Base-by-base conservation (phyloP, 2,888 invertebrate species). In the Drepana falcataria region DNA sequence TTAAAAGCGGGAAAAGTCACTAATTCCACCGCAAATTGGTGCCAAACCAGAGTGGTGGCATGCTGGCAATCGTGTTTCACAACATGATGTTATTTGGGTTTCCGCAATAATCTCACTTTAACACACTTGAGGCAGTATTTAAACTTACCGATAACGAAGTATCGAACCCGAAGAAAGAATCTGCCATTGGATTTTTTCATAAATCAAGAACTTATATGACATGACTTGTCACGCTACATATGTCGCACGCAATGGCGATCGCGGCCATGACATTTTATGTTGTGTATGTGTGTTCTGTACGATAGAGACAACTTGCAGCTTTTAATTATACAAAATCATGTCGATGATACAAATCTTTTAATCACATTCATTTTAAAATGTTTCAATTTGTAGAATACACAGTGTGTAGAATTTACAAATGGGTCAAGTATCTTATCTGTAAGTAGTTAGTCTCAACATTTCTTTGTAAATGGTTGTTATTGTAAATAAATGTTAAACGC, bases 151-250 rank as follows among this genome's bases (percentile, higher is more conserved):
- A 94, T 91, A 93, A 81, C 87, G 94, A 92, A 84, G 95, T 93
- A 92, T 95, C 94, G 92, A 96, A 95, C 92, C 94, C 95, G 93
- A 96, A 96, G 94, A 96, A 96, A 91, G 95, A 94, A 93, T 96
- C 94, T 94, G 95, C 96, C 96, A 96, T 96, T 94, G 87, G 89
- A 85, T 82, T 83, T 89, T 89, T 88, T 92, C 92, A 92, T 92
- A 82, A 87, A 91, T 91, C 92, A 91, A 91, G 91, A 83, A 92
- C 91, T 86, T 91, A 92, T 92, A 87, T 93, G 93, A 92, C 93
- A 93, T 93, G 93, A 91, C 93, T 93, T 93, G 92, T 93, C 93
- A 93, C 92, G 84, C 85, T 87, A 86, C 80, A 80, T 79, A 89
- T 85, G 87, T 88, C 83, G 82, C 73, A 69, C 44, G 44, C 75